Evolutionary conservation across 2,888 invertebrate genomes (phyloP).

Genomic region (Tricholauxania praeusta): DNA sequence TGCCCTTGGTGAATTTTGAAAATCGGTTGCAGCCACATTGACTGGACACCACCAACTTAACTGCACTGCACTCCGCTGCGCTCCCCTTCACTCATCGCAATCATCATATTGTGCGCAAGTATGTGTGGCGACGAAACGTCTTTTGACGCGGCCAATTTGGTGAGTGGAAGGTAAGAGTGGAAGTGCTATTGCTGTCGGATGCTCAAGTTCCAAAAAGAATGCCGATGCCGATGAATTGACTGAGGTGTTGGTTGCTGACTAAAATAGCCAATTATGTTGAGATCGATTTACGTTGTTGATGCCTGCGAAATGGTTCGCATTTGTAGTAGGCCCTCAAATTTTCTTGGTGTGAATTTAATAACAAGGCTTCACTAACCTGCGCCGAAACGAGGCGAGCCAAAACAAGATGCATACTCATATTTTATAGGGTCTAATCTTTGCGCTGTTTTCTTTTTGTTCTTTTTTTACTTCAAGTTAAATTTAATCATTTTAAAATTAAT

Average conservation of each 20-base stretch:
- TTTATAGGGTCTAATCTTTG: too few relatives aligned
- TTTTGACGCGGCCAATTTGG: slow-evolving; percentile 56
- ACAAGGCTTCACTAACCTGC: slow-evolving; percentile 41
- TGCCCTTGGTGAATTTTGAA: too few relatives aligned
- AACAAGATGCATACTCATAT: slow-evolving; percentile 11
- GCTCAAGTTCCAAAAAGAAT: slow-evolving; percentile 51
- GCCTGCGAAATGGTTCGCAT: slow-evolving; percentile 32
- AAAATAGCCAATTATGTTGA: slow-evolving; percentile 58
- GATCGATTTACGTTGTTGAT: slow-evolving; percentile 53
- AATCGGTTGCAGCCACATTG: neutral
- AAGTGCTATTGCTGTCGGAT: slow-evolving; percentile 51
- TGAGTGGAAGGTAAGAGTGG: slow-evolving; percentile 42
- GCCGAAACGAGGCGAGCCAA: slow-evolving; percentile 10
- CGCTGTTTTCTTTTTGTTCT: too few relatives aligned
- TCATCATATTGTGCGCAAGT: neutral
- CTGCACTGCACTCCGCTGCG: neutral
- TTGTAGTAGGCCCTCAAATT: slow-evolving; percentile 24
- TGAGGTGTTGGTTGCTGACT: slow-evolving; percentile 57
- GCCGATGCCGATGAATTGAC: slow-evolving; percentile 53
- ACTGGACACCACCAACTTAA: neutral
- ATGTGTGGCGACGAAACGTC: slow-evolving; percentile 58
- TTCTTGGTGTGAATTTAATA: slow-evolving; percentile 48
- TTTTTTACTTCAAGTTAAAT: too few relatives aligned
- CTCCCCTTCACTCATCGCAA: neutral
- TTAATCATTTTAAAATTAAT: too few relatives aligned